Evolutionary conservation across 2,797 vertebrate genomes (phyloP).

Genomic region (Danio kyathit): DNA sequence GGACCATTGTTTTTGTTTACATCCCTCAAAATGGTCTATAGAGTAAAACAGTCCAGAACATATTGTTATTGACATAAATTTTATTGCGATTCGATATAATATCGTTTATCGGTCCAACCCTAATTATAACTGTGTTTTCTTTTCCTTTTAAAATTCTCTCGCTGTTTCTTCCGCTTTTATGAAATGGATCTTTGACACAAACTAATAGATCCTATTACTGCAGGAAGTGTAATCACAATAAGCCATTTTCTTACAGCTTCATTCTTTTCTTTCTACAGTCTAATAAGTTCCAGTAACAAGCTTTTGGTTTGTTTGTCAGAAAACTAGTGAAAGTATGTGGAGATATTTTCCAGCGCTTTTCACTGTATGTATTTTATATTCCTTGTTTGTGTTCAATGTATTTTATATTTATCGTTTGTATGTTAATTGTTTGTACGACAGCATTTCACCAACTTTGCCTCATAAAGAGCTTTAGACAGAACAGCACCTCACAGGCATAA

Average conservation of each 20-base stretch:
- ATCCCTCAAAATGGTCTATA: too few relatives aligned
- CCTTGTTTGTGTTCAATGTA: slow-evolving; percentile 35
- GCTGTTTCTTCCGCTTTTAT: not conserved
- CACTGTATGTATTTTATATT: slow-evolving; percentile 16
- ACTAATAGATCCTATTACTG: slow-evolving; percentile 6
- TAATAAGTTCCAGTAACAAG: not conserved
- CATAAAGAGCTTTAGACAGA: slow-evolving; percentile 51
- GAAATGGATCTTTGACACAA: not conserved
- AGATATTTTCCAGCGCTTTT: slow-evolving; percentile 34
- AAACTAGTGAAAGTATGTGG: slow-evolving; percentile 11
- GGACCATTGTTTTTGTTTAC: too few relatives aligned
- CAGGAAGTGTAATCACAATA: not conserved
- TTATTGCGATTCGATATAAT: too few relatives aligned
- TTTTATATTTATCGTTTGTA: slow-evolving; percentile 13
- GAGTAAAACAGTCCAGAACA: too few relatives aligned
- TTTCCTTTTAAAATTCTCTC: not conserved
- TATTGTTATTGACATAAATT: too few relatives aligned
- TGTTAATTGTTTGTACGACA: slow-evolving; percentile 34
- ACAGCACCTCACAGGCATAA: slow-evolving; percentile 45
- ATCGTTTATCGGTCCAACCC: too few relatives aligned
- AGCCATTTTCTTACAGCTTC: not conserved
- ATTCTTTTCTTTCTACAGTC: not conserved
- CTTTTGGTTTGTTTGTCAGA: slow-evolving; percentile 6
- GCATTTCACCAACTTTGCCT: slow-evolving; percentile 58
- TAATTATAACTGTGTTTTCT: not conserved